Evolutionary conservation across 2,113 vertebrate species (phyloP), one percentile per base, ranked within the genome.

Genomic region (Tiliqua scincoides): DNA sequence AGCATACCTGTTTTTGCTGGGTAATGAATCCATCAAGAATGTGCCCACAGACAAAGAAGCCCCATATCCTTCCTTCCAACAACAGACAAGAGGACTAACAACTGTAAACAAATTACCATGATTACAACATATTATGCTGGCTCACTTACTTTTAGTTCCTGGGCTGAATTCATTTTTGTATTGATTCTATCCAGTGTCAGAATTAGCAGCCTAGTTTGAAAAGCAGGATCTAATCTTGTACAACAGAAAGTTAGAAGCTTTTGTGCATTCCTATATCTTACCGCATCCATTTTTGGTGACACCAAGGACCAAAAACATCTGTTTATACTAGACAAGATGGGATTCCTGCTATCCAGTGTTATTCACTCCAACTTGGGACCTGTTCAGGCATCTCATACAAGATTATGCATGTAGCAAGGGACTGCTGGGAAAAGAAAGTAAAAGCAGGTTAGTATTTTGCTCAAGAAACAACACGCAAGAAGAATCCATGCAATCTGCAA

Each of bases 81-180:
- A 48, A 48, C 4, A 48, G 1, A 73, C 82, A 40, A 76, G 77
- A 17, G 59, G 30, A 73, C 68, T 65, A 63, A 10, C 71, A 73
- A 85, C n/a, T 40, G 77, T 77, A 87, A 87, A 89, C 89, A 85
- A 82, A 76, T 5, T 86, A 2, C n/a, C 43, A 65, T 83, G 73
- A 43, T n/a, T 1, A 72, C 23, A 83, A 21, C 10, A 85, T 59
- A 80, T 84, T 82, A 83, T 71, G 54, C 0, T 10, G 21, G 67
- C 76, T 89, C 68, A 3, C 73, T 87, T 90, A 86, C 68, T 79
- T 83, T 72, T 27, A 81, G 67, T 73, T 84, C 73, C 76, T 78
- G 32, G 32, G 32, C 1, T 75, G 59, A 52, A 73, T 54, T 77
- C 25, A n/a, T 54, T 37, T 72, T 4, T 84, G 3, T 37, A 68